These are phyloP conservation scores for Poeciliopsis paucimaculata DNA, from an alignment of 2,797 vertebrate species.

Conservation along the genomic window DNA sequence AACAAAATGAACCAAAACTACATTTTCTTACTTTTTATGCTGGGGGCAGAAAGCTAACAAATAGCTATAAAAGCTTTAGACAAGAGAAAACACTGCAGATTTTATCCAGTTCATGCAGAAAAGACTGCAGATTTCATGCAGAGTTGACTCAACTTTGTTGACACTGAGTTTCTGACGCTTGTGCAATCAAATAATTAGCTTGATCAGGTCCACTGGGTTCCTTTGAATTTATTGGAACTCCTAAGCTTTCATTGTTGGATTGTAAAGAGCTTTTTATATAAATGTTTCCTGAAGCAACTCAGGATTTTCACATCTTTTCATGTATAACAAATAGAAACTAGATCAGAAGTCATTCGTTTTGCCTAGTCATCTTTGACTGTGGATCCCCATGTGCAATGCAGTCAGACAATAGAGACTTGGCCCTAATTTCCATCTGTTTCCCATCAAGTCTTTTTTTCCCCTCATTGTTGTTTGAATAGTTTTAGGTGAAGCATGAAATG, in stretches of 20 bases:
- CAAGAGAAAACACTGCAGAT: not conserved
- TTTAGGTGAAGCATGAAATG: slow-evolving; percentile 9
- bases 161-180: slow-evolving; percentile 32
- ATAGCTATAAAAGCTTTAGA: slow-evolving; percentile 42
- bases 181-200: slow-evolving; percentile 36
- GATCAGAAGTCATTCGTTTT: not conserved
- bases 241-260: slow-evolving; percentile 36
- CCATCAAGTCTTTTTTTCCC: slow-evolving; percentile 1
- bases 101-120: not conserved
- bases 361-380: not conserved
- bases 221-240: slow-evolving; percentile 15
- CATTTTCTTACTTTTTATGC: not conserved
- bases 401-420: slow-evolving; percentile 28
- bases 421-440: slow-evolving; percentile 5
- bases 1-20: not conserved
- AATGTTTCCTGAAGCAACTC: no score
- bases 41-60: slow-evolving; percentile 6
- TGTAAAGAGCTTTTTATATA: slow-evolving; percentile 33
- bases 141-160: slow-evolving; percentile 10
- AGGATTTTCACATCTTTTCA: not conserved
- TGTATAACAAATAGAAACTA: not conserved
- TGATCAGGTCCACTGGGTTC: slow-evolving; percentile 18
- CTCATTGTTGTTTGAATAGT: slow-evolving; percentile 33
- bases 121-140: not conserved
- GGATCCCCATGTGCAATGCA: slow-evolving; percentile 13